These are phyloP conservation scores for Drosophila longiperda DNA, from an alignment of 2,888 invertebrate species.

Conservation along the genomic window DNA sequence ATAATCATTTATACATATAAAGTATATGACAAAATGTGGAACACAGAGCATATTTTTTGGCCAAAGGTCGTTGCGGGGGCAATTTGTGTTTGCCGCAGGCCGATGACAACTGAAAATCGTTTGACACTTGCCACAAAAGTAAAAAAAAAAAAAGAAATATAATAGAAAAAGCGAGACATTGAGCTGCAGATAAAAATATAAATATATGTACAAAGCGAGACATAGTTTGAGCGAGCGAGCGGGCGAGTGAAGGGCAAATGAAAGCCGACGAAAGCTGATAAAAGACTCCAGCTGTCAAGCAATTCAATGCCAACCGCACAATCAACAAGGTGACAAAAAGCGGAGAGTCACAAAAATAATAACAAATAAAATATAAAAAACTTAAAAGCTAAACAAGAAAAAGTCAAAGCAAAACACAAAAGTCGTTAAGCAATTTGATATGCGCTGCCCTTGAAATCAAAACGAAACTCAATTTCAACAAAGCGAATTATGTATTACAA, in stretches of 20 bases:
- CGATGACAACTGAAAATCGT: constrained; percentile 48
- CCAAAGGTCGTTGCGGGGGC: constrained; percentile 28
- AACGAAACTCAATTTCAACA: constrained; percentile 9
- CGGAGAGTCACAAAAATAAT: constrained; percentile 38
- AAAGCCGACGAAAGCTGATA: constrained; percentile 53
- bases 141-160: constrained; percentile 10
- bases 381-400: constrained; percentile 30
- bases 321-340: constrained; percentile 68
- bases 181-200: constrained; percentile 10
- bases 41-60: not conserved
- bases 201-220: not conserved
- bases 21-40: constrained; percentile 28
- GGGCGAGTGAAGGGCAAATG: not conserved
- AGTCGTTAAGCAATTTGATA: constrained; percentile 74
- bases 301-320: constrained; percentile 54
- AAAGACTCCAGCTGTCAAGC: constrained; percentile 51
- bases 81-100: constrained; percentile 54
- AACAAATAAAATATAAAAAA: constrained; percentile 21
- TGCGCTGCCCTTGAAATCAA: constrained; percentile 68
- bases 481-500: constrained; percentile 10
- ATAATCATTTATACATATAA: constrained; percentile 40
- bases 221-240: constrained; percentile 1
- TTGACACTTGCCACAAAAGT: constrained; percentile 33
- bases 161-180: constrained; percentile 11
- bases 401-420: constrained; percentile 49